phyloP scores from a whole-genome alignment of 2,888 invertebrate species.

The Aphodius granarius region DNA sequence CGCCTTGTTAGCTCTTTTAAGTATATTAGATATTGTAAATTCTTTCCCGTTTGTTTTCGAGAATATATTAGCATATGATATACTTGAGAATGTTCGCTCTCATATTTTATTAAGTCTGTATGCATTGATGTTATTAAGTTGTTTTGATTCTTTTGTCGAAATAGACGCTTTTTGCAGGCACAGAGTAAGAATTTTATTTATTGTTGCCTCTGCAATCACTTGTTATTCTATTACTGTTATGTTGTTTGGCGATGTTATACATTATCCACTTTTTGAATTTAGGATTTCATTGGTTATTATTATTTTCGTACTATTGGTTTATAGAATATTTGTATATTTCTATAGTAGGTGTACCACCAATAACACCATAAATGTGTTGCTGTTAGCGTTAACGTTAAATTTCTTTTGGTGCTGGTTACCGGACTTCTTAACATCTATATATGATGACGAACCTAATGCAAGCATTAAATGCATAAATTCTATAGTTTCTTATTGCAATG shows the following conservation, averaged over 20 bases:
- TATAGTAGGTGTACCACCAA: not conserved
- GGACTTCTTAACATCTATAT: not conserved
- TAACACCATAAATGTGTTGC: not conserved
- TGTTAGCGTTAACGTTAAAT: not conserved
- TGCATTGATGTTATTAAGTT: conserved; percentile 1
- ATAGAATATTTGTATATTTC: not conserved
- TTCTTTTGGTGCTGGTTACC: conserved; percentile 9
- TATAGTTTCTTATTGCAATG: not conserved
- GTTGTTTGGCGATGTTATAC: not conserved
- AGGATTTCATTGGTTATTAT: not conserved
- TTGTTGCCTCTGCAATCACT: not conserved
- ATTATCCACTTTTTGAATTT: not conserved
- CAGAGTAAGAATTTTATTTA: not conserved
- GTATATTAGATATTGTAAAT: not conserved
- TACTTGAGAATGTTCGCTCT: not conserved
- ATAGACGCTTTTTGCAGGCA: not conserved
- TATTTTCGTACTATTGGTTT: not conserved
- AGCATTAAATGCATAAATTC: not conserved
- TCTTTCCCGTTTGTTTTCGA: not conserved
- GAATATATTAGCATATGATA: not conserved
- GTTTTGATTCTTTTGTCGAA: not conserved
- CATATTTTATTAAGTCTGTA: conserved; percentile 5
- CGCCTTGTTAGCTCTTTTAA: not conserved
- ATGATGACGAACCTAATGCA: not conserved
- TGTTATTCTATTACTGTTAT: not conserved